Percentiles rank a stretch among this genome's conserved stretches.
Evolutionary conservation across 2,888 invertebrate genomes (phyloP).

Genomic region (Nymphalis urticae): DNA sequence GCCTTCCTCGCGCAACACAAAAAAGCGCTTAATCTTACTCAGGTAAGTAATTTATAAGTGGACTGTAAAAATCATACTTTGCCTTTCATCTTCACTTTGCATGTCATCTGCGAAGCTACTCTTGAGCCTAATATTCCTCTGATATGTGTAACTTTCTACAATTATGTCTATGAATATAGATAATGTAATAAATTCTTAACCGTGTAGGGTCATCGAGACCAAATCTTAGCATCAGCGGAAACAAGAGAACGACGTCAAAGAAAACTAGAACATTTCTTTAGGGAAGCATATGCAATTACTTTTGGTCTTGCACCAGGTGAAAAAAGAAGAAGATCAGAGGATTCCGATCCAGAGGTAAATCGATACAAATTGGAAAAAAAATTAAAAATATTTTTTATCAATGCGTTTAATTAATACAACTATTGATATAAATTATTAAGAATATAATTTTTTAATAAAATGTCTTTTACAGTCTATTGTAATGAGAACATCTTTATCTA

Average conservation of each 20-base stretch:
- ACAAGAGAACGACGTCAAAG: constrained; percentile 96
- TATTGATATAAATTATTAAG: not conserved
- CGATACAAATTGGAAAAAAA: too few species aligned
- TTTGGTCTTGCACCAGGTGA: constrained; percentile 95
- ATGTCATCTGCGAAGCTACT: not conserved
- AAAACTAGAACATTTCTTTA: constrained; percentile 96
- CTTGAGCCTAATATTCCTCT: too few species aligned
- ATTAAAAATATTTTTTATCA: too few species aligned
- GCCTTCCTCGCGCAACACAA: constrained; percentile 91
- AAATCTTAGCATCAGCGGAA: constrained; percentile 94
- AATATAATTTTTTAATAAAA: not conserved
- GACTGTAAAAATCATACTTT: not conserved
- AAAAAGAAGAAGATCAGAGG: constrained; percentile 86
- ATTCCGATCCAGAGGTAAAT: constrained; percentile 87
- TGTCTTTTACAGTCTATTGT: constrained; percentile 86
- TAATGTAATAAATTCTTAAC: constrained; percentile 2
- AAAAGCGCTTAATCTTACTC: constrained; percentile 87
- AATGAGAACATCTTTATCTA: constrained; percentile 95
- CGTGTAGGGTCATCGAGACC: constrained; percentile 86
- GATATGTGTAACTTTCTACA: too few species aligned
- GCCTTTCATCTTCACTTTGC: too few species aligned
- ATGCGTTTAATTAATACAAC: not conserved
- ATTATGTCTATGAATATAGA: not conserved
- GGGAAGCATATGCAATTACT: constrained; percentile 96
- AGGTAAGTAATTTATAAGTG: constrained; percentile 69